Base-by-base conservation (phyloP, 2,888 invertebrate genomes). In the Harpagoxenus sublaevis region DNA sequence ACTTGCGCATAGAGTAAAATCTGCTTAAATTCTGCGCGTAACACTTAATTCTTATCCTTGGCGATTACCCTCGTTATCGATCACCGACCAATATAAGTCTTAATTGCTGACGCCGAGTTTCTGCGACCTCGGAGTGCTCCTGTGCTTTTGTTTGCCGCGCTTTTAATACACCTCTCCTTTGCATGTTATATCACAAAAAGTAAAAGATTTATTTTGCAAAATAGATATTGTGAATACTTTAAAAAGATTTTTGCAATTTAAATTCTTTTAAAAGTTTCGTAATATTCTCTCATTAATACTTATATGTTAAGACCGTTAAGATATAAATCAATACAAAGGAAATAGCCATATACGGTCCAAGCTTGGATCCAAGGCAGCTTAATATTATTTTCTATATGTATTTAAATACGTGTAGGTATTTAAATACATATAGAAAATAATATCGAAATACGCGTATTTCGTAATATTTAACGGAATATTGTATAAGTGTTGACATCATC, bases 1-100 rank as follows among this genome's bases (percentile, higher is more conserved):
- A 63, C 18, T 51, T 18, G 75, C 6, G n/a, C 75, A 18, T 18
- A 51, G 6, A 63, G 23, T 48, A 23, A 62, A 35, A 75, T 35
- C 9, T 62, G 12, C 3, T 45, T 35, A 31, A 35, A 75, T 51
- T 51, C 15, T 15, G 3, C 15, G 12, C 23, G 12, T 53, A 39
- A 65, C 9, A 10, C 12, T 18, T 18, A 35, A 65, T 48, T 39
- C 23, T 51, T 51, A 39, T 77, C 51, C 23, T 39, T 23, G 23
- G 12, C 28, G 35, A 77, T 65, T 62, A 65, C 12, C 51, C 18
- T 65, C 28, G 65, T 77, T 77, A 77, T 77, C 18, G 75, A 77
- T 51, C 39, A 65, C 28, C 55, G 3, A n/a, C 15, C 60, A 18
- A 75, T 63, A 75, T 63, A 63, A 63, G 23, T 63, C 75, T 48